These are phyloP conservation scores for Percopsis omiscomaycus DNA, from an alignment of 2,797 vertebrate species.

Conservation along the genomic window DNA sequence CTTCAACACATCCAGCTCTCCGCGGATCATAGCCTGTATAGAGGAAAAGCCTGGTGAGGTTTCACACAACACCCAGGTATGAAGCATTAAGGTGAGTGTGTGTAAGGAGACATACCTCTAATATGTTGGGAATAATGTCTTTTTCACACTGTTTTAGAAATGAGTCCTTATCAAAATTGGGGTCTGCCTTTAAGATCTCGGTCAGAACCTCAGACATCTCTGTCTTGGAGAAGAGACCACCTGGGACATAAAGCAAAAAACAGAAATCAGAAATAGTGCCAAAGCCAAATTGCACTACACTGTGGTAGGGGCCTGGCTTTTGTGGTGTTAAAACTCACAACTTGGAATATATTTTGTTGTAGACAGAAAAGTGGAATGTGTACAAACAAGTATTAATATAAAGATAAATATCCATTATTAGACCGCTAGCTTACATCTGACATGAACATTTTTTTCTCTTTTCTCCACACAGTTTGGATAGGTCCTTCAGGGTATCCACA, in stretches of 20 bases:
- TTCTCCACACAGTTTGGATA: too few species aligned
- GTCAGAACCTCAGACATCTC: constrained; percentile 94
- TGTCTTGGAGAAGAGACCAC: constrained; percentile 91
- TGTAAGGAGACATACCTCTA: constrained; percentile 78
- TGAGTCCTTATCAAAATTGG: constrained; percentile 86
- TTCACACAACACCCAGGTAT: neutral
- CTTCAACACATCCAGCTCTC: constrained; percentile 90
- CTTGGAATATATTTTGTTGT: too few species aligned
- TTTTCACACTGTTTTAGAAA: constrained; percentile 89
- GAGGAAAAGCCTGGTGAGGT: constrained; percentile 7
- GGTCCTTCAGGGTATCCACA: too few species aligned
- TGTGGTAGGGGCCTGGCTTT: neutral
- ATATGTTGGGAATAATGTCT: constrained; percentile 91
- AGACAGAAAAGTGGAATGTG: too few species aligned
- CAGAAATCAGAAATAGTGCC: neutral
- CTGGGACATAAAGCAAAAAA: constrained; percentile 57
- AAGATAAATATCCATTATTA: too few species aligned
- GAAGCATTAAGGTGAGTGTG: neutral
- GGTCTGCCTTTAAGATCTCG: constrained; percentile 88
- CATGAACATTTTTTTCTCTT: too few species aligned
- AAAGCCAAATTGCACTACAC: neutral
- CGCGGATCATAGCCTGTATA: constrained; percentile 87
- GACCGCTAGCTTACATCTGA: too few species aligned
- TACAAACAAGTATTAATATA: too few species aligned
- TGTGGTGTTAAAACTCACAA: neutral